Evolutionary conservation across 2,797 vertebrate species (phyloP).

Genomic region (Thaleichthys pacificus): DNA sequence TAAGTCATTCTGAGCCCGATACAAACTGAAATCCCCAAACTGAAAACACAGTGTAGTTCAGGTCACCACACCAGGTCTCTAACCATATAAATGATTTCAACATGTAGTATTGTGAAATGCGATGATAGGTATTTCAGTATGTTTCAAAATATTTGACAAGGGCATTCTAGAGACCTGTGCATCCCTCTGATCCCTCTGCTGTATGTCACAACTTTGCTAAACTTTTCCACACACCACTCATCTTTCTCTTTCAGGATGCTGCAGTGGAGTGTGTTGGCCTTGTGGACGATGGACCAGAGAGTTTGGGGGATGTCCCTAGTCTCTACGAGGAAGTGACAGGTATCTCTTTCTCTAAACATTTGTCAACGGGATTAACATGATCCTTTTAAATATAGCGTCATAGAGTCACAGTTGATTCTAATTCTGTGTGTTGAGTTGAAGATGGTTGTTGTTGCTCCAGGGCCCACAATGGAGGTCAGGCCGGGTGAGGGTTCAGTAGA

Average conservation of each 20-base stretch:
- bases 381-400: background rate
- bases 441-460: slow-evolving; percentile 53
- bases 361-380: too few relatives aligned
- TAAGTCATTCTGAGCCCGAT: slow-evolving; percentile 41
- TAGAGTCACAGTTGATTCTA: background rate
- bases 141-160: too few relatives aligned
- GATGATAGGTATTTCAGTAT: too few relatives aligned
- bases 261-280: slow-evolving; percentile 69
- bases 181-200: too few relatives aligned
- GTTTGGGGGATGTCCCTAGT: slow-evolving; percentile 74
- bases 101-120: too few relatives aligned
- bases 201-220: background rate
- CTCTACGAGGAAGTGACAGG: slow-evolving; percentile 77
- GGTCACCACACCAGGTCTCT: background rate
- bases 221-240: slow-evolving; percentile 4
- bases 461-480: slow-evolving; percentile 62
- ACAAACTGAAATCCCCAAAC: background rate
- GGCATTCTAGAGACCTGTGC: too few relatives aligned
- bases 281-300: slow-evolving; percentile 76
- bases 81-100: background rate
- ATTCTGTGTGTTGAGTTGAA: background rate
- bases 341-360: slow-evolving; percentile 32
- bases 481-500: slow-evolving; percentile 59
- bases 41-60: slow-evolving; percentile 5
- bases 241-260: slow-evolving; percentile 66